Percentiles rank a stretch among this genome's conserved stretches.
These are phyloP conservation scores for Nemopilema nomurai DNA, from an alignment of 30 jellyfish, hydroid and myxozoan species.

Conservation along the genomic window DNA sequence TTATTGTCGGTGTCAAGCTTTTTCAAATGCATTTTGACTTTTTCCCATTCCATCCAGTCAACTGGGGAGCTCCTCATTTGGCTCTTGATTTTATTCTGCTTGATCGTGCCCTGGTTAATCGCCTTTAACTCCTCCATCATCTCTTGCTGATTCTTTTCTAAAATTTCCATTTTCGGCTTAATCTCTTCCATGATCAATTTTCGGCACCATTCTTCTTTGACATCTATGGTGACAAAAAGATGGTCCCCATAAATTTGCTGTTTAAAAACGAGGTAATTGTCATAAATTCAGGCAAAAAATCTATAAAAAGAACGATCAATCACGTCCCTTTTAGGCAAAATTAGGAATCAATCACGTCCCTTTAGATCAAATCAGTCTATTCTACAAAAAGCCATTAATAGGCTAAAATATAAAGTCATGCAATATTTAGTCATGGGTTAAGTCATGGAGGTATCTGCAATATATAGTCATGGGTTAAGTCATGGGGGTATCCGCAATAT, in stretches of 20 bases:
- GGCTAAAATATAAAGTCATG: no score
- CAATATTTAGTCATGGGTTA: no score
- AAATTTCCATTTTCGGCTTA: neutral
- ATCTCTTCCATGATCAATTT: conserved; percentile 36
- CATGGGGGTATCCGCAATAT: no score
- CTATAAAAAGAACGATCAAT: no score
- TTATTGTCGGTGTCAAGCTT: conserved; percentile 19
- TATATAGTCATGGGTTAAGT: no score
- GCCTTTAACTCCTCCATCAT: neutral
- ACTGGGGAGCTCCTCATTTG: neutral
- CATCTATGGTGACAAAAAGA: conserved; percentile 24
- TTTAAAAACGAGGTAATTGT: neutral
- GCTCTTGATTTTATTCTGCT: conserved; percentile 26
- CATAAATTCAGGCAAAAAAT: no score
- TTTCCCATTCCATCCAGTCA: conserved; percentile 16
- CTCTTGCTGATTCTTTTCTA: neutral
- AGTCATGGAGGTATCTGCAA: no score
- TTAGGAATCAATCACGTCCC: no score
- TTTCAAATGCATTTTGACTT: neutral
- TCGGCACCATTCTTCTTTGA: conserved; percentile 5
- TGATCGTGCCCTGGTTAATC: neutral
- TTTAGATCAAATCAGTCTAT: no score
- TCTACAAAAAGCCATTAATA: no score
- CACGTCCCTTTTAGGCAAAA: no score
- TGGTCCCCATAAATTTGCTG: neutral